Percentiles rank a stretch among this genome's conserved stretches.
phyloP scores from a whole-genome alignment of 2,113 vertebrate species.

The Colaptes auratus region DNA sequence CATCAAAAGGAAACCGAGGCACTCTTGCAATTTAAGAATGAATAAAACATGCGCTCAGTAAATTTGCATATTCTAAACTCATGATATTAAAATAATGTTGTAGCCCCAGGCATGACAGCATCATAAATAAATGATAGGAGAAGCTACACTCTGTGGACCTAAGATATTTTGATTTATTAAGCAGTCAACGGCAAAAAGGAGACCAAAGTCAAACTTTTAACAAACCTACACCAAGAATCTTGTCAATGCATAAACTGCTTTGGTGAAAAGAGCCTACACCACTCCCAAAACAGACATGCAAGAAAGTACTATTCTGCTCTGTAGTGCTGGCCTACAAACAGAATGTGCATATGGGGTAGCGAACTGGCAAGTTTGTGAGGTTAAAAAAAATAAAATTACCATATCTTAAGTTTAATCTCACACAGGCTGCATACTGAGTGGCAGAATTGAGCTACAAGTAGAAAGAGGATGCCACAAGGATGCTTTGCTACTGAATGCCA shows the following conservation, averaged over 20 bases:
- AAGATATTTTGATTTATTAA: not conserved
- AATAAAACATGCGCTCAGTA: slow-evolving; percentile 49
- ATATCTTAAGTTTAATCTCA: not conserved
- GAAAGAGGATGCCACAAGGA: not conserved
- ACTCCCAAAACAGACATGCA: not conserved
- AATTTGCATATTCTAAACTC: slow-evolving; percentile 29
- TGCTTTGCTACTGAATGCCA: not conserved
- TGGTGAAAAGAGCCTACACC: not conserved
- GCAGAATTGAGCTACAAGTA: not conserved
- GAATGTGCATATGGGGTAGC: not conserved
- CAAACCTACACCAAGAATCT: not conserved
- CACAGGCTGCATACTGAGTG: not conserved
- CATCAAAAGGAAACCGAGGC: slow-evolving; percentile 52
- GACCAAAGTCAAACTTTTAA: not conserved
- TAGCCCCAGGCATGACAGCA: not conserved
- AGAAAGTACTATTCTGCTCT: not conserved
- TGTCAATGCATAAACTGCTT: not conserved
- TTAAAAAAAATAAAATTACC: not conserved
- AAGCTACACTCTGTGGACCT: not conserved
- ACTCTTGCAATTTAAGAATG: slow-evolving; percentile 11
- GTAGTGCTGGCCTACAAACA: not conserved
- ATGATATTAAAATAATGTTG: slow-evolving; percentile 9
- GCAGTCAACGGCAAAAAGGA: not conserved
- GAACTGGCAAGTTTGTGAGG: not conserved
- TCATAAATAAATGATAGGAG: not conserved